These are phyloP conservation scores for Noctuana brunneofusca DNA, from an alignment of 2,888 invertebrate genomes.

Conservation along the genomic window DNA sequence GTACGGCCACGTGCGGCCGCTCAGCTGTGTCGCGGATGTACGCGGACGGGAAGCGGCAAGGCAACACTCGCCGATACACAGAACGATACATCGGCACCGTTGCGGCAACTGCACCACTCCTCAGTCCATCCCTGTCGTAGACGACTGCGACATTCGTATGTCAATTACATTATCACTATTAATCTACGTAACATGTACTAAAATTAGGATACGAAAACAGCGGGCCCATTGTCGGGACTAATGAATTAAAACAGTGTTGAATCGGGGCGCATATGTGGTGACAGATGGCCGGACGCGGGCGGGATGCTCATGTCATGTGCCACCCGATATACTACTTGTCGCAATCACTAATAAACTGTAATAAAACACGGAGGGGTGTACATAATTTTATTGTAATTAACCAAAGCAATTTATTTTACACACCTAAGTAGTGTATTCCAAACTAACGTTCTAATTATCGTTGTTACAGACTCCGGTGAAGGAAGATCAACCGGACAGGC, in stretches of 20 bases:
- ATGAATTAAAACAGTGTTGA: constrained; percentile 78
- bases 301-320: constrained; percentile 67
- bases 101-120: constrained; percentile 36
- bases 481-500: constrained; percentile 84
- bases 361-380: constrained; percentile 49
- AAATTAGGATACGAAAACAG: constrained; percentile 60
- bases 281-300: constrained; percentile 77
- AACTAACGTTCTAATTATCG: constrained; percentile 53
- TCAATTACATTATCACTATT: constrained; percentile 18
- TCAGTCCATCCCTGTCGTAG: constrained; percentile 3
- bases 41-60: constrained; percentile 79
- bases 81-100: constrained; percentile 46
- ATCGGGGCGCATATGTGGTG: constrained; percentile 75
- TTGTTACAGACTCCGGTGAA: constrained; percentile 86
- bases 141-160: constrained; percentile 24
- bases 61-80: constrained; percentile 72
- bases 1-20: constrained; percentile 81
- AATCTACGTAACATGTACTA: constrained; percentile 37
- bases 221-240: constrained; percentile 66
- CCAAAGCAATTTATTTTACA: background rate
- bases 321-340: constrained; percentile 68
- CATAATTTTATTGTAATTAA: constrained; percentile 37
- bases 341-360: constrained; percentile 63
- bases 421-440: constrained; percentile 20
- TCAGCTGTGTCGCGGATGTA: constrained; percentile 81